phyloP scores from a whole-genome alignment of 2,888 invertebrate species.

The Autographa gamma region DNA sequence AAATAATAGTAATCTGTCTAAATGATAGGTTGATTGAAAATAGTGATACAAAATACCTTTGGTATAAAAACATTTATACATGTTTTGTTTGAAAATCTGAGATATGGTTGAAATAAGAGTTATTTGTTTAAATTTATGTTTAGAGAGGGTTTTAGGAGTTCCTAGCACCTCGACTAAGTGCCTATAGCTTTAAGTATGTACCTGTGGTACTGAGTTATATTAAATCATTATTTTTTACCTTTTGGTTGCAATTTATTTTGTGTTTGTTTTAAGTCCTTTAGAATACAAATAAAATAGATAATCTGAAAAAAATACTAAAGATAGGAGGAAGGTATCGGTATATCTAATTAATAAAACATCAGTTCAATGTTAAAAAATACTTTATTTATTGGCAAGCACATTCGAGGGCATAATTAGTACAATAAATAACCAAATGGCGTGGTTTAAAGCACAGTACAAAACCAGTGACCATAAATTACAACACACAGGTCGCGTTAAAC shows the following conservation, averaged over 20 bases:
- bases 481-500: not conserved
- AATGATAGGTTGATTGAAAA: not conserved
- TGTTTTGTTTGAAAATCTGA: slow-evolving; percentile 45
- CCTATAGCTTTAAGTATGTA: slow-evolving; percentile 78
- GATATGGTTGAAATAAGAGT: slow-evolving; percentile 24
- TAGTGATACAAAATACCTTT: slow-evolving; percentile 6
- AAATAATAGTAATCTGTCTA: not conserved
- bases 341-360: not conserved
- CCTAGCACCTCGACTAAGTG: slow-evolving; percentile 42
- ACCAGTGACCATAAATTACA: not conserved
- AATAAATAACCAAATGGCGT: slow-evolving; percentile 16
- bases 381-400: slow-evolving; percentile 44
- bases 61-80: slow-evolving; percentile 1
- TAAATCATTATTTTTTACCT: slow-evolving; percentile 57
- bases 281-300: too few relatives aligned
- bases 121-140: slow-evolving; percentile 32
- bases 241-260: slow-evolving; percentile 54
- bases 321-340: too few relatives aligned
- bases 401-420: slow-evolving; percentile 25
- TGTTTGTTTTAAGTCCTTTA: slow-evolving; percentile 30
- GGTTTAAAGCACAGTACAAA: not conserved
- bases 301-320: too few relatives aligned
- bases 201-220: slow-evolving; percentile 73
- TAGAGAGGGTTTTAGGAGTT: slow-evolving; percentile 45
- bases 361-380: slow-evolving; percentile 25